Evolutionary conservation across 2,113 vertebrate genomes (phyloP), one percentile per base, ranked within the genome.

Genomic region (Puntigrus tetrazona): DNA sequence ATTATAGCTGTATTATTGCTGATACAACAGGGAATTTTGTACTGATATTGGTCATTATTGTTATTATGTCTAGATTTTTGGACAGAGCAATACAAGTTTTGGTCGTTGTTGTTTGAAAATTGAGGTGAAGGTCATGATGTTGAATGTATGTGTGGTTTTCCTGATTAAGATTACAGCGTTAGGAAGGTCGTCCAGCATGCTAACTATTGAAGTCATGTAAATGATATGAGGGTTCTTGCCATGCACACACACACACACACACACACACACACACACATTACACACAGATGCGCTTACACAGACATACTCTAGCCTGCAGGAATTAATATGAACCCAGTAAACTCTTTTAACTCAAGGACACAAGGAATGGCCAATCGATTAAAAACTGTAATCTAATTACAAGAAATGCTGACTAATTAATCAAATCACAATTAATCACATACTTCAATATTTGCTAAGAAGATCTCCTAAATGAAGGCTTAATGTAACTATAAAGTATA

Each of bases 1-100:
- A 94, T 94, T 93, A 94, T 83, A 65, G 65, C 81, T 84, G 43
- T 94, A 92, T 94, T 94, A 93, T 92, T 92, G 92, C 90, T 84
- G 87, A 93, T 87, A 92, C 93, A 92, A 92, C 89, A 90, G 91
- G 90, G 91, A 94, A 92, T 92, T 91, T 86, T 91, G 92, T 91
- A 91, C 91, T 92, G 91, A 93, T 93, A 89, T 76, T 78, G 77
- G 36, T 81, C 31, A 81, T 75, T 86, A 81, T 80, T 81, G 84
- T 69, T 78, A 36, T 83, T 76, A 70, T 74, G 73, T 59, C 69
- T 77, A 77, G 84, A 34, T 81, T 80, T 84, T 84, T 78, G 52
- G 59, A 88, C 78, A 41, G 63, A 73, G 29, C 25, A 55, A 81
- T 84, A 9, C 69, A 61, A 61, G 22, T 76, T 87, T 25, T 27